These are phyloP conservation scores for Melipona beecheii DNA, from an alignment of 2,888 invertebrate species.

Conservation along the genomic window DNA sequence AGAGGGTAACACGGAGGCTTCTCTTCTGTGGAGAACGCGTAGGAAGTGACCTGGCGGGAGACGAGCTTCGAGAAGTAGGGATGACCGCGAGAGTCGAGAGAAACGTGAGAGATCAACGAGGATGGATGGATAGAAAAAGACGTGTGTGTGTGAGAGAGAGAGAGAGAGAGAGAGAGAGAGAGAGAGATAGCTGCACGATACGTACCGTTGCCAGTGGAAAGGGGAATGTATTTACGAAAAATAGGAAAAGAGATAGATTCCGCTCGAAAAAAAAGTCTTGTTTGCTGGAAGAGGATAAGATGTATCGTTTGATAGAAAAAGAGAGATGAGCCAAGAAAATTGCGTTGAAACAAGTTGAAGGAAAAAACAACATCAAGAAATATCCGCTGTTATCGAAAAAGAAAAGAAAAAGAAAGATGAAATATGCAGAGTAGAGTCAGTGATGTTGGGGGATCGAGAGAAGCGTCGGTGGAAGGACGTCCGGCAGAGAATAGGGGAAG, in stretches of 20 bases:
- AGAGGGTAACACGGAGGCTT: slow-evolving; percentile 35
- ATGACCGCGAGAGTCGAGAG: slow-evolving; percentile 59
- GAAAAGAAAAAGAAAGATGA: background rate
- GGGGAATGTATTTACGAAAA: background rate
- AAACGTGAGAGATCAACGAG: background rate
- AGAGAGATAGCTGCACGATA: background rate
- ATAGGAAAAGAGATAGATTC: background rate
- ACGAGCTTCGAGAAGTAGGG: slow-evolving; percentile 55
- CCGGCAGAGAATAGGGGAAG: slow-evolving; percentile 6
- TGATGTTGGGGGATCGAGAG: background rate
- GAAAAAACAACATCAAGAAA: background rate
- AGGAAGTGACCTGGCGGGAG: slow-evolving; percentile 41
- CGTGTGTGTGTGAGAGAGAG: background rate
- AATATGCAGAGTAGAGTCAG: no score
- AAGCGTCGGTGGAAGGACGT: slow-evolving; percentile 8
- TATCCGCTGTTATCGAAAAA: no score
- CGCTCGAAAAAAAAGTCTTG: no score
- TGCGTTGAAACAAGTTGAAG: background rate
- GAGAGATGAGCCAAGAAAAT: background rate
- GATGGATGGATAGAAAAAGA: background rate
- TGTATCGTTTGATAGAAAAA: background rate
- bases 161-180: no score
- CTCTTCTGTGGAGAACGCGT: slow-evolving; percentile 49
- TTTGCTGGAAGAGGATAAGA: no score
- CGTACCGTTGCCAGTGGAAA: background rate